Evolutionary conservation across 2,797 vertebrate genomes (phyloP), one percentile per base, ranked within the genome.

Genomic region (Hyperoplus immaculatus): DNA sequence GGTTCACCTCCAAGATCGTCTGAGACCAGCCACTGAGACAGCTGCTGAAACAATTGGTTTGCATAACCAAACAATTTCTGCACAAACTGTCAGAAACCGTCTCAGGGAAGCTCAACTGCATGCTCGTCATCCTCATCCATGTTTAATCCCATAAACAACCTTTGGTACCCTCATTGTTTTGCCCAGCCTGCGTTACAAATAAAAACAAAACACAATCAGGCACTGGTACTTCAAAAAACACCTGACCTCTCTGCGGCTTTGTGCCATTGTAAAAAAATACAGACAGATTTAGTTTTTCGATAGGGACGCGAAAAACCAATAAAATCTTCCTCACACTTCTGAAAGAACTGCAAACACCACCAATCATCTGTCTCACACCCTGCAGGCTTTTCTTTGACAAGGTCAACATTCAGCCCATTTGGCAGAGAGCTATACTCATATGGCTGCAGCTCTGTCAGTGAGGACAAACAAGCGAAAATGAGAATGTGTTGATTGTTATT

Each of bases 401-500:
- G 86, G 77, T 91, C 86, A 88, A 63, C 66, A 57, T 77, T 91
- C 76, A 84, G 67, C 69, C 84, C 80, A 36, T 69, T 49, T 74
- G 83, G 74, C 77, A 74, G 64, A 79, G 39, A 38, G 69, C 29
- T 50, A 29, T 50, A 29, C 54, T 77, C 54, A 29, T 45, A 68
- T 55, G 57, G 49, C 79, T 80, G 54, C 45, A 53, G 9, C 5
- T 42, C 82, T 83, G 81, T 85, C 89, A 88, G 72, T 53, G 75
- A 75, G 62, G 61, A 83, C 72, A 78, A 83, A 78, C 75, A 81
- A 43, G 78, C 14, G 77, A 89, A 91, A 88, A 87, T 94, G 91
- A 87, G 83, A 93, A 89, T 77, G 78, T 75, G 82, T n/a, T 63
- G 46, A 82, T 88, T 89, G 87, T 83, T 74, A 77, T 82, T 38